These are phyloP conservation scores for Cecidostiba fungosa DNA, from an alignment of 2,888 invertebrate species.

Conservation along the genomic window DNA sequence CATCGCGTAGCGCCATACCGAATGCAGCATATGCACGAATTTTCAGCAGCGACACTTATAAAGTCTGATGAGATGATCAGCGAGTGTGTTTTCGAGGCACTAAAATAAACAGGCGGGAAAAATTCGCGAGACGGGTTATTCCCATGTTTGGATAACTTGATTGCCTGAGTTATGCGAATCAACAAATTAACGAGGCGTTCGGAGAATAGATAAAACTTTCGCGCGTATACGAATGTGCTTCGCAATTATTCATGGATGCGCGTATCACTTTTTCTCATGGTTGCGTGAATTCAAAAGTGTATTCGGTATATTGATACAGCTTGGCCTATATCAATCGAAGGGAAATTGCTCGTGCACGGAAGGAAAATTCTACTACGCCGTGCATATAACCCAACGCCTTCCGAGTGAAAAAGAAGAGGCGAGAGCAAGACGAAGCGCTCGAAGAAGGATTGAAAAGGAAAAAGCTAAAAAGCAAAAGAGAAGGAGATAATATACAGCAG, in stretches of 20 bases:
- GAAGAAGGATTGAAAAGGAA: background rate
- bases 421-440: background rate
- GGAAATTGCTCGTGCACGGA: too few species aligned
- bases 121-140: constrained; percentile 30
- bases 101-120: constrained; percentile 14
- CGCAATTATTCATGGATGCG: too few species aligned
- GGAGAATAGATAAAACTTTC: background rate
- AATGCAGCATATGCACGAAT: background rate
- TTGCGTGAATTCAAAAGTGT: too few species aligned
- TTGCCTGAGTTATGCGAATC: background rate
- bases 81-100: background rate
- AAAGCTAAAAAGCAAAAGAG: background rate
- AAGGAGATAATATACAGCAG: constrained; percentile 29
- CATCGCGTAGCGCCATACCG: background rate
- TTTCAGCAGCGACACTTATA: background rate
- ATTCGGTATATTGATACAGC: too few species aligned
- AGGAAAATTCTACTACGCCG: too few species aligned
- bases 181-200: background rate
- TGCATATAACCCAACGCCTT: too few species aligned
- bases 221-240: background rate
- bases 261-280: too few species aligned
- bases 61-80: constrained; percentile 20
- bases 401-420: too few species aligned
- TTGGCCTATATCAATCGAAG: too few species aligned
- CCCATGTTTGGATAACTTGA: constrained; percentile 16